Base-by-base conservation (phyloP, 1,140 invertebrate genomes). In the Drosophila orena region DNA sequence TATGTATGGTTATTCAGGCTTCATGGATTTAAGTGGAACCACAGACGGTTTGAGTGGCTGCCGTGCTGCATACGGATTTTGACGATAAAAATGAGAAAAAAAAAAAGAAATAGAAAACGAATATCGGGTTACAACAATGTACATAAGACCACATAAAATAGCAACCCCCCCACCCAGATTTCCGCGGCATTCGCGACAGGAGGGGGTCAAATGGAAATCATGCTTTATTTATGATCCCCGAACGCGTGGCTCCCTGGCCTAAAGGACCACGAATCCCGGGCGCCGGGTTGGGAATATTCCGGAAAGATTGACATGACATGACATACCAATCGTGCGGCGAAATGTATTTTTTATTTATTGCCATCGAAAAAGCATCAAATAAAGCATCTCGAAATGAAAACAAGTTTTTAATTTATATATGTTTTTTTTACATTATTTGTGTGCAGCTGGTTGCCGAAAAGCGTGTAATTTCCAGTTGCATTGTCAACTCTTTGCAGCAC, bases 151-250 rank as follows among this genome's bases (percentile, higher is more conserved):
- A 15, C 44, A 68, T 61, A 56, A 42, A 78, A 75, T 68, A 47
- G 60, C 30, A 47, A 27, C 35, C 35, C 15, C 17, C 22, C 10
- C 55, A 24, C 52, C 11, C 27, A 14, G 30, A 15, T 20, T 49
- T 49, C 27, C 27, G 7, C 1, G 24, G 17, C 37, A 7, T 27
- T 17, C 30, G 24, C 30, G 43, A 47, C 37, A 42, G 8, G 34
- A 14, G 49, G 59, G 46, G 56, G 77, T 50, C 73, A 75, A 76
- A 79, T 79, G 68, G 60, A 73, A 79, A 73, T 78, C 77, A 74
- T 79, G 61, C 58, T 77, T 77, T 81, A 78, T 83, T 83, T 79
- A 61, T 64, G 80, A 78, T 77, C 53, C 50, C 60, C 53, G n/a
- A 17, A 44, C 76, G 74, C 65, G 65, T 75, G 53, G 50, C 60